Evolutionary conservation across 1,140 invertebrate genomes (phyloP).

Genomic region (Hyphantria cunea): DNA sequence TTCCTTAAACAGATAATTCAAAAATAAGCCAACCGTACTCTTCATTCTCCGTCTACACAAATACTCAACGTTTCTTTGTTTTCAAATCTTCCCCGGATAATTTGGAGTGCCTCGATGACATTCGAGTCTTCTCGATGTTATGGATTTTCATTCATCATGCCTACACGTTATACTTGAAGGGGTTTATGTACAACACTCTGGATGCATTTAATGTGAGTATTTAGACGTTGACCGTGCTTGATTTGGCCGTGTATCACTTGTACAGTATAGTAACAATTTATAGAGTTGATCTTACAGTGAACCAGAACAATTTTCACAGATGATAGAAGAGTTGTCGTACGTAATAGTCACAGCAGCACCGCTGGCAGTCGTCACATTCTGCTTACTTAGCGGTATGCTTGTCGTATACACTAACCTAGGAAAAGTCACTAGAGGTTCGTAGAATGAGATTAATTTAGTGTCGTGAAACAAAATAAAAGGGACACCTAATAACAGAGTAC

Average conservation of each 20-base stretch:
- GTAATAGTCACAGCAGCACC: slow-evolving; percentile 43
- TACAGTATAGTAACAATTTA: background rate
- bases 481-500: no score
- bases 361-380: slow-evolving; percentile 52
- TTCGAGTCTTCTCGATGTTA: slow-evolving; percentile 83
- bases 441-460: background rate
- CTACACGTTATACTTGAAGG: slow-evolving; percentile 48
- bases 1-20: slow-evolving; percentile 36
- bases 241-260: no score
- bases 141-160: slow-evolving; percentile 86
- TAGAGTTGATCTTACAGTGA: no score
- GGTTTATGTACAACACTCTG: slow-evolving; percentile 56
- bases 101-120: slow-evolving; percentile 78
- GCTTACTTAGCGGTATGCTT: slow-evolving; percentile 47
- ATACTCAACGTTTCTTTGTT: slow-evolving; percentile 44
- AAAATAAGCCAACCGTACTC: slow-evolving; percentile 29
- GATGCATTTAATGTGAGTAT: slow-evolving; percentile 41
- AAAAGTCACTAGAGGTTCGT: slow-evolving; percentile 44
- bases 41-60: slow-evolving; percentile 57
- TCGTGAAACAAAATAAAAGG: no score
- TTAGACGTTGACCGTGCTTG: no score
- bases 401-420: slow-evolving; percentile 44
- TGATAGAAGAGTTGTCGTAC: slow-evolving; percentile 32
- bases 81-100: slow-evolving; percentile 37
- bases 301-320: slow-evolving; percentile 33